Base-by-base conservation (phyloP, 1,140 invertebrate genomes). In the Liolophura sinensis region DNA sequence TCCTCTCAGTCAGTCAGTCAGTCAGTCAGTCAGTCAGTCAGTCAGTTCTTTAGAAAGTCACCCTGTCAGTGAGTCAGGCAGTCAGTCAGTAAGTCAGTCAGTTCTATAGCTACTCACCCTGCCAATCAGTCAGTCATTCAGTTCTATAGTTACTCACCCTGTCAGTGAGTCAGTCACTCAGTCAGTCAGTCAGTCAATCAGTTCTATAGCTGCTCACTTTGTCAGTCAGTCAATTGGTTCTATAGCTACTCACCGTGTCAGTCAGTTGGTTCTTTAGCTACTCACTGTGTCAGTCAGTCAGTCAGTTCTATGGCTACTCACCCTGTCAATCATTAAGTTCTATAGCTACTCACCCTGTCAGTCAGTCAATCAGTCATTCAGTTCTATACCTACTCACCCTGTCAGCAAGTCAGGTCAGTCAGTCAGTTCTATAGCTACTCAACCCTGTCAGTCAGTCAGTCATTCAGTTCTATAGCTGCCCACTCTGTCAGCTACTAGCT, bases 81-180 rank as follows among this genome's bases (percentile, higher is more conserved):
- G 60, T 67, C 67, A 65, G 67, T 58, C 67, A 65, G 52, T 68
- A 55, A 65, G 63, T 68, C 67, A 68, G 62, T 68, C 66, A 65
- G 57, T 65, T 62, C 65, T 48, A 66, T 62, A 65, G 57, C 66
- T 62, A 60, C 40, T 68, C 62, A 60, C 27, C 66, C 62, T 55
- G 57, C 50, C 65, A 66, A 31, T 68, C 66, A 68, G 57, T 65
- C 66, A 62, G 50, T 66, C 62, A 66, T 27, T 66, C 62, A 66
- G 50, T 66, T 46, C 52, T 48, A 66, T 50, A 68, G 57, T 65
- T 62, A 65, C 31, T 68, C 63, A 67, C 31, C 60, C 56, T 67
- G 50, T 67, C 63, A 68, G n/a, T n/a, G n/a, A n/a, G n/a, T n/a
- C n/a, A n/a, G n/a, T n/a, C n/a, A 40, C n/a, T 40, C 31, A 40